These are phyloP conservation scores for Antrozous pallidus DNA, from an alignment of 2,797 vertebrate species.

Conservation along the genomic window DNA sequence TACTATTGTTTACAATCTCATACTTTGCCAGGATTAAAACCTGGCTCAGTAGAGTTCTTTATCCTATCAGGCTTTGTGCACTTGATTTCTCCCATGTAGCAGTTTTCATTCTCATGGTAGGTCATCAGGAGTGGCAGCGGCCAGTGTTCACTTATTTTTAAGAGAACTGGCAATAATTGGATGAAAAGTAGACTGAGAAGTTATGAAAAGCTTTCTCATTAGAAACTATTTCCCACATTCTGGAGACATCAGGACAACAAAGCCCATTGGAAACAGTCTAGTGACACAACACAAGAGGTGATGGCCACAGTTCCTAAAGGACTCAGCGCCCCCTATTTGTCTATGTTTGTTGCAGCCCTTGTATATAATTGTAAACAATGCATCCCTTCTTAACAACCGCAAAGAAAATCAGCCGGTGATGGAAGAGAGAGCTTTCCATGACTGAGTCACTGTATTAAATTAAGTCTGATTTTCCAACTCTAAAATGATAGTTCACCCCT, in stretches of 20 bases:
- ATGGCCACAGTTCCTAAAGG: not conserved
- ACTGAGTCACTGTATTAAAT: not conserved
- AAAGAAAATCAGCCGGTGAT: not conserved
- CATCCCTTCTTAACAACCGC: not conserved
- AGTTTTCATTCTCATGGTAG: not conserved
- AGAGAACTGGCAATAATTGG: not conserved
- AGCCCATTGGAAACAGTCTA: not conserved
- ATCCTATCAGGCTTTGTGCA: not conserved
- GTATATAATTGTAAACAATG: not conserved
- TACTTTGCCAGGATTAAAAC: not conserved
- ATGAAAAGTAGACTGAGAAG: not conserved
- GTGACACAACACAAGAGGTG: too few species aligned
- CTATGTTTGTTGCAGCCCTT: not conserved
- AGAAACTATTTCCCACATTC: not conserved
- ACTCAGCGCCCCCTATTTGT: not conserved
- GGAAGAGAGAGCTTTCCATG: not conserved
- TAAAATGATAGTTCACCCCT: slow-evolving; percentile 9
- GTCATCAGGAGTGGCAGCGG: not conserved
- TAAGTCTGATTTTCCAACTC: not conserved
- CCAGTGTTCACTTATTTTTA: not conserved
- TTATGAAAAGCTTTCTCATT: not conserved
- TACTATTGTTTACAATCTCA: not conserved
- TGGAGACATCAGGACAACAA: not conserved
- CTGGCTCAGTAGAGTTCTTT: not conserved
- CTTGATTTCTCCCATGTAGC: not conserved